Percentiles rank a stretch among this genome's conserved stretches.
phyloP scores from a whole-genome alignment of 2,888 invertebrate genomes.

The Scaptomyza reducta region DNA sequence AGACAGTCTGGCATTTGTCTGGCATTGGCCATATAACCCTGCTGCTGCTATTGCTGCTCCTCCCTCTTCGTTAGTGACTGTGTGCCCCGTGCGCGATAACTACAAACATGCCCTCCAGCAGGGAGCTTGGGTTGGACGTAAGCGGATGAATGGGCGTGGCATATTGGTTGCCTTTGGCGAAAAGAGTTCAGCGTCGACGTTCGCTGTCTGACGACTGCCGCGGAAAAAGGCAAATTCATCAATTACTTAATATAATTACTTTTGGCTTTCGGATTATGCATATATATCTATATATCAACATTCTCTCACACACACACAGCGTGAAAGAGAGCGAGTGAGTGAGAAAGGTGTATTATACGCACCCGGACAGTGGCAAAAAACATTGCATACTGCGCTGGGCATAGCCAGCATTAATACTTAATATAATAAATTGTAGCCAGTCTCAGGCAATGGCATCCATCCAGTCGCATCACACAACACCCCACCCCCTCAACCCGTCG shows the following conservation, averaged over 20 bases:
- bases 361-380: constrained; percentile 17
- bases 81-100: constrained; percentile 35
- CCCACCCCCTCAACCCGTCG: background rate
- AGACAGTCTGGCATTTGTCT: constrained; percentile 45
- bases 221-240: constrained; percentile 80
- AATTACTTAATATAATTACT: constrained; percentile 82
- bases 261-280: constrained; percentile 82
- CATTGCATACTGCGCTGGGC: constrained; percentile 45
- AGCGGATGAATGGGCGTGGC: constrained; percentile 11
- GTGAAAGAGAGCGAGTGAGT: background rate
- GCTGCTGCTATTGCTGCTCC: background rate
- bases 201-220: constrained; percentile 48
- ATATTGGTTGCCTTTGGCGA: constrained; percentile 45
- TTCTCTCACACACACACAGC: constrained; percentile 22
- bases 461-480: constrained; percentile 15
- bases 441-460: constrained; percentile 63
- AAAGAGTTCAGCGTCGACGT: constrained; percentile 27
- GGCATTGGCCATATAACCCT: constrained; percentile 43
- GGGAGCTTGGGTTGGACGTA: background rate
- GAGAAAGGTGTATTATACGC: background rate
- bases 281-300: constrained; percentile 41
- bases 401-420: constrained; percentile 78
- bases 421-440: constrained; percentile 81
- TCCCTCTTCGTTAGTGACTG: background rate
- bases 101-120: constrained; percentile 23